Conservation (phyloP, 2,797 vertebrate species). For the Parambassis ranga region DNA sequence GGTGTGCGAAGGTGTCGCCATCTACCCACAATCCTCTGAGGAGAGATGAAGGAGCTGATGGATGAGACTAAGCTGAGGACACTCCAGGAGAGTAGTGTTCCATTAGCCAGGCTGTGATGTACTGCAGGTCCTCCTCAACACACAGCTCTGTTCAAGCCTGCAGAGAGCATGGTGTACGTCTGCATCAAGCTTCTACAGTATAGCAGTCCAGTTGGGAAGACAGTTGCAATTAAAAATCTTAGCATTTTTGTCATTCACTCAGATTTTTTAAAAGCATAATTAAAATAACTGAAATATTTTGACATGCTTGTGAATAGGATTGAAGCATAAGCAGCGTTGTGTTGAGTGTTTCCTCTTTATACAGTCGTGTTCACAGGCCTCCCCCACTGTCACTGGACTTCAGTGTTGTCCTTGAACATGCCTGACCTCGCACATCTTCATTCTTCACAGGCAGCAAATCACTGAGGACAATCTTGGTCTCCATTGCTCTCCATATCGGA, state of each 20-base stretch:
- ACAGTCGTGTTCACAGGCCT: neutral
- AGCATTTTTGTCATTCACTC: neutral
- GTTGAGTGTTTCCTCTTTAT: neutral
- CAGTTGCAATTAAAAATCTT: too few species aligned
- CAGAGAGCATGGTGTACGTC: neutral
- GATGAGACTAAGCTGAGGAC: slow-evolving; percentile 50
- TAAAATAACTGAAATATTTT: neutral
- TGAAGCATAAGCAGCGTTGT: neutral
- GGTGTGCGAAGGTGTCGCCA: neutral
- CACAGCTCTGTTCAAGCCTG: neutral
- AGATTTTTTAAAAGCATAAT: too few species aligned
- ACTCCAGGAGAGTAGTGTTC: slow-evolving; percentile 65
- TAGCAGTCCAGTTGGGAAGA: neutral
- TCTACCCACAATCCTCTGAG: slow-evolving; percentile 24
- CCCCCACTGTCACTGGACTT: neutral
- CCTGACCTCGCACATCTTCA: slow-evolving; percentile 39
- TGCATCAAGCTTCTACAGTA: neutral
- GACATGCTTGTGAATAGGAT: neutral
- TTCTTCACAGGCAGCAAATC: slow-evolving; percentile 42
- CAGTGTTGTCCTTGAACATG: slow-evolving; percentile 43
- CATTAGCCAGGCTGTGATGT: slow-evolving; percentile 71
- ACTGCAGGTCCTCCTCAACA: slow-evolving; percentile 36
- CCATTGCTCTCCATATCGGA: slow-evolving; percentile 4
- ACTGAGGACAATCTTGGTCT: slow-evolving; percentile 17
- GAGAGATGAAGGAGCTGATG: slow-evolving; percentile 43